These are phyloP conservation scores for Leptinotarsa lineolata DNA, from an alignment of 1,140 invertebrate genomes.

Conservation along the genomic window DNA sequence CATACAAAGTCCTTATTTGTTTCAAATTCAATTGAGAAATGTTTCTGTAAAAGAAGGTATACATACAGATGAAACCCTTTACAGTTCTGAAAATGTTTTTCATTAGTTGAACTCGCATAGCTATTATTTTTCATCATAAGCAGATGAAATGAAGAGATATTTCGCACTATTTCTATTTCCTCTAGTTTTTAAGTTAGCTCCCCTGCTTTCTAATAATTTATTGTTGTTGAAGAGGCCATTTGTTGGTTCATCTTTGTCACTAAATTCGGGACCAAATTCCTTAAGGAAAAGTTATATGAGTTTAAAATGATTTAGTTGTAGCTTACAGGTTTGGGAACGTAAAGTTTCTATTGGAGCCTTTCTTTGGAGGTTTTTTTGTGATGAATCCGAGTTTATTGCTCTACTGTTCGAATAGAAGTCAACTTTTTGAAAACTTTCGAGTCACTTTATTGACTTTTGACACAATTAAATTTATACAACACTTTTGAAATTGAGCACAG, in stretches of 20 bases:
- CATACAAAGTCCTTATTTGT: too few relatives aligned
- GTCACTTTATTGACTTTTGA: too few relatives aligned
- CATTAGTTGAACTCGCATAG: neutral
- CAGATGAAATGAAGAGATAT: neutral
- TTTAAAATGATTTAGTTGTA: neutral
- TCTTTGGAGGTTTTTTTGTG: neutral
- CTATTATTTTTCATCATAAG: neutral
- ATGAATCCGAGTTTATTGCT: neutral
- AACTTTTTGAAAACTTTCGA: neutral
- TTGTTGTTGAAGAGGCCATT: neutral
- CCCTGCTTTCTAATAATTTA: neutral
- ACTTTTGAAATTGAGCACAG: too few relatives aligned
- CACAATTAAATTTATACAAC: too few relatives aligned
- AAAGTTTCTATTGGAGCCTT: neutral
- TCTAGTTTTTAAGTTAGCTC: neutral
- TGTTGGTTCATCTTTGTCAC: neutral
- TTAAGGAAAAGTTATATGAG: neutral
- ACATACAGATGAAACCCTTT: neutral
- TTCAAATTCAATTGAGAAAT: neutral
- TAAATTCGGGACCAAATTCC: neutral
- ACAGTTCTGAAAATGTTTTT: neutral
- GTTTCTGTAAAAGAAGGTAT: neutral
- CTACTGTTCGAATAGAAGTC: neutral
- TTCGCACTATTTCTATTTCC: too few relatives aligned
- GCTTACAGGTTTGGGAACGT: neutral